These are phyloP conservation scores for Drosophila mayri DNA, from an alignment of 1,140 invertebrate species.

Conservation along the genomic window DNA sequence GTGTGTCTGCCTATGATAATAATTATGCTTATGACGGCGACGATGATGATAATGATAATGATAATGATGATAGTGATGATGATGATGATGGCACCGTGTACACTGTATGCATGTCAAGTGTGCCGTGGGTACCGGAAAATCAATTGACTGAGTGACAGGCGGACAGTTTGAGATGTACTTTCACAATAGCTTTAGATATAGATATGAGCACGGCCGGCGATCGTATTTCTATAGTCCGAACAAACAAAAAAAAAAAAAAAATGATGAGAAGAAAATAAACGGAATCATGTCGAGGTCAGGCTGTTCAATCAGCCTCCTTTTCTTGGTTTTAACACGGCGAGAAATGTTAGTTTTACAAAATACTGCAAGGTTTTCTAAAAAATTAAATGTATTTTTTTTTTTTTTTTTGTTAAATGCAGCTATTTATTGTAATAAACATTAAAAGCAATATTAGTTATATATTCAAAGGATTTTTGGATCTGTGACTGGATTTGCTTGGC, in stretches of 20 bases:
- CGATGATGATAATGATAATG: slow-evolving; percentile 10
- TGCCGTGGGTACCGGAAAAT: slow-evolving; percentile 75
- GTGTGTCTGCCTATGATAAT: slow-evolving; percentile 36
- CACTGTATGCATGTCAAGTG: slow-evolving; percentile 77
- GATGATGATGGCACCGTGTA: slow-evolving; percentile 18
- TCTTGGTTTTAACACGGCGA: not conserved
- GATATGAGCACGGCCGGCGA: slow-evolving; percentile 38
- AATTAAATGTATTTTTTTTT: not conserved
- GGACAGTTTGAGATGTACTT: slow-evolving; percentile 64
- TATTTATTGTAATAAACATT: not conserved
- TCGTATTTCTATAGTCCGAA: slow-evolving; percentile 71
- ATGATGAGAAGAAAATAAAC: slow-evolving; percentile 33
- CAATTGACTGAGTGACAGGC: slow-evolving; percentile 75
- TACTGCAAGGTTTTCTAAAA: not conserved
- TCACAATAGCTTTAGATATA: slow-evolving; percentile 57
- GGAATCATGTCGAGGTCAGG: slow-evolving; percentile 54
- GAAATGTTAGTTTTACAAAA: not conserved
- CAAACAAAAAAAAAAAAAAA: slow-evolving; percentile 25
- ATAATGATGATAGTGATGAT: slow-evolving; percentile 16
- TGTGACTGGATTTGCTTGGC: not conserved
- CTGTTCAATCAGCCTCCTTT: slow-evolving; percentile 44
- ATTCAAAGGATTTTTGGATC: not conserved
- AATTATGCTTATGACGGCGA: slow-evolving; percentile 26
- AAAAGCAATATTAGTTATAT: not conserved
- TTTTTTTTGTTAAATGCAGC: too few relatives aligned